Base-by-base conservation (phyloP, 1,140 invertebrate species). In the Eciton burchellii region DNA sequence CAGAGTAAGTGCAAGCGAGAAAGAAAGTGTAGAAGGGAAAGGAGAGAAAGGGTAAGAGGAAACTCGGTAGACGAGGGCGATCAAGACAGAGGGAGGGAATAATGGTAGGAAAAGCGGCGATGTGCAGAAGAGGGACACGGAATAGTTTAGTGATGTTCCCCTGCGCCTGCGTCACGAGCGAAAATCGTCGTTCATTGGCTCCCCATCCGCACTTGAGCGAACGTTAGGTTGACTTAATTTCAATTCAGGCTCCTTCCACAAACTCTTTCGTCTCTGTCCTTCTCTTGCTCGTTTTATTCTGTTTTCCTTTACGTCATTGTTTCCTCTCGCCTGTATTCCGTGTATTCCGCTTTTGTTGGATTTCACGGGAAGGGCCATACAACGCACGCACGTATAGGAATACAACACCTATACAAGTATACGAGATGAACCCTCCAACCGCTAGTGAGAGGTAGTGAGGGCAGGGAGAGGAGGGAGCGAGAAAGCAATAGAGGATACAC, bases 151-250 rank as follows among this genome's bases (percentile, higher is more conserved):
- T 62, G 59, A 79, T 54, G 74, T 85, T 81, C 45, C 57, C 56
- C 24, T 81, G 84, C 85, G 88, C 83, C 49, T 88, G 86, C 86
- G 86, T 82, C 49, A 79, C n/a, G 41, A 47, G 49, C 68, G 60
- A 45, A 35, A 24, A 71, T 43, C 52, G 71, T 60, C 54, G 71
- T 52, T 74, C 71, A 89, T 88, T 89, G 87, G 86, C 49, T 88
- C 86, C 87, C 87, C 84, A 89, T 84, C 60, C 68, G 60, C 76
- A 71, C 70, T 88, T 79, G 74, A 88, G 77, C 81, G 35, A 59
- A 83, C 35, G 74, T 85, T 84, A 85, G 84, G 84, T 89, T 89
- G 81, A 88, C 72, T 88, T 89, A 86, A 89, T 89, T 89, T 89
- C 84, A 84, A 89, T 88, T 85, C 70, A 54, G 52, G 41, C 83